Base-by-base conservation (phyloP, 2,797 vertebrate genomes). In the Darevskia nairensis region DNA sequence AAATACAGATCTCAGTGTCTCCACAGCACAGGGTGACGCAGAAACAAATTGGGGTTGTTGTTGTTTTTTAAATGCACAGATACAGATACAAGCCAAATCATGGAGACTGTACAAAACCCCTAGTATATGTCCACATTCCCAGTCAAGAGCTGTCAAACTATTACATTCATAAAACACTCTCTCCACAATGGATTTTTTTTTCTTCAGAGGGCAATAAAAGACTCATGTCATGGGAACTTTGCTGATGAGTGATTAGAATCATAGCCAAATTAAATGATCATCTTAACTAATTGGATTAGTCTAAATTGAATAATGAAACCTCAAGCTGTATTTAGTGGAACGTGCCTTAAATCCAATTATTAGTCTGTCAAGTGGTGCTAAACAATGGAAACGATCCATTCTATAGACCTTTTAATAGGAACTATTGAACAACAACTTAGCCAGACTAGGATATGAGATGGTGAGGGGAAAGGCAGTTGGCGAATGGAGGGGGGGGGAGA, bases 221-320 rank as follows among this genome's bases (percentile, higher is more conserved):
- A 85, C 89, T 92, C 78, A 94, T 92, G 91, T 94, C 94, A 95
- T 89, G 77, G 87, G 90, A 95, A 93, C 86, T 93, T 93, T 94
- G 91, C 89, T 85, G 91, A 94, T 96, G 94, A 96, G 86, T 94
- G 94, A 95, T 96, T 94, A 93, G 94, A 96, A 94, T 96, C 92
- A 93, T 96, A 96, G 96, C 95, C 91, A 96, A 95, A 96, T 95
- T 96, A 96, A 96, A 96, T 96, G 95, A 96, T 94, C 93, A 89
- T 96, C 91, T 96, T 91, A 93, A 93, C 96, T 96, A 97, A 96
- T 96, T 93, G 44, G 88, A 95, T 97, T 96, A 96, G 90, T 95
- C 96, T 95, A 94, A 96, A 94, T 92, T 96, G 96, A 97, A 95
- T 96, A 97, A 97, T 96, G 95, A 96, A 93, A 90, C 90, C 95